Percentiles rank a stretch among this genome's conserved stretches.
Conservation (phyloP, 2,797 vertebrate genomes). For the Heterohyrax brucei region DNA sequence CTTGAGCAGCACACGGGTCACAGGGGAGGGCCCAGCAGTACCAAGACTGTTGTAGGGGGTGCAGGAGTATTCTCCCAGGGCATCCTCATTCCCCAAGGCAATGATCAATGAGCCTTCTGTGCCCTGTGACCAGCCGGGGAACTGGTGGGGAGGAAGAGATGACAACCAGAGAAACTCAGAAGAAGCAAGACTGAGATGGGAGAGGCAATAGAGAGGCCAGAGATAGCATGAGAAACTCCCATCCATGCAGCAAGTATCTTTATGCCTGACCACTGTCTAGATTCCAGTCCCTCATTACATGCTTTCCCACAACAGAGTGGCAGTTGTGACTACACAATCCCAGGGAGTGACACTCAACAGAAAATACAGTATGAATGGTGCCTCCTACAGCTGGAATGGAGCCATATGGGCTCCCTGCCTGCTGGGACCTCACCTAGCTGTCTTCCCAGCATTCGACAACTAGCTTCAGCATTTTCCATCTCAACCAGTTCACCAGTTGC, state of each 20-base stretch:
- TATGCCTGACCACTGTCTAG: accelerated
- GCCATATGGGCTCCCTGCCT: neutral
- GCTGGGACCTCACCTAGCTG: neutral
- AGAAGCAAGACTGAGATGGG: neutral
- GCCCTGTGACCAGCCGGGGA: constrained; percentile 96
- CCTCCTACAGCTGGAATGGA: neutral
- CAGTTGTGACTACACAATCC: neutral
- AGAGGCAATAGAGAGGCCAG: neutral
- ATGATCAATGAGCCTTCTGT: constrained; percentile 95
- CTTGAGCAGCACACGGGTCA: constrained; percentile 95
- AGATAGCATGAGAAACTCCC: neutral
- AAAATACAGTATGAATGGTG: neutral
- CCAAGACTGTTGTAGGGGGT: constrained; percentile 98
- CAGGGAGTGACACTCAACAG: neutral
- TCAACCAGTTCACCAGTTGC: neutral
- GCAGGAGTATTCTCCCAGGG: constrained; percentile 95
- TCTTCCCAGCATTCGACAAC: accelerated
- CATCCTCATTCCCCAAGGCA: constrained; percentile 95
- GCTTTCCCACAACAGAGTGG: neutral
- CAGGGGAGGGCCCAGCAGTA: constrained; percentile 94
- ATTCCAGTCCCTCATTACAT: constrained; percentile 77
- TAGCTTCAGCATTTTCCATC: neutral
- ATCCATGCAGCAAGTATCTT: neutral
- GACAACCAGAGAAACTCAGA: neutral
- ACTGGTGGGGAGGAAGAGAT: constrained; percentile 87